Conservation (phyloP, 2,888 invertebrate genomes). For the Conus canariensis region DNA sequence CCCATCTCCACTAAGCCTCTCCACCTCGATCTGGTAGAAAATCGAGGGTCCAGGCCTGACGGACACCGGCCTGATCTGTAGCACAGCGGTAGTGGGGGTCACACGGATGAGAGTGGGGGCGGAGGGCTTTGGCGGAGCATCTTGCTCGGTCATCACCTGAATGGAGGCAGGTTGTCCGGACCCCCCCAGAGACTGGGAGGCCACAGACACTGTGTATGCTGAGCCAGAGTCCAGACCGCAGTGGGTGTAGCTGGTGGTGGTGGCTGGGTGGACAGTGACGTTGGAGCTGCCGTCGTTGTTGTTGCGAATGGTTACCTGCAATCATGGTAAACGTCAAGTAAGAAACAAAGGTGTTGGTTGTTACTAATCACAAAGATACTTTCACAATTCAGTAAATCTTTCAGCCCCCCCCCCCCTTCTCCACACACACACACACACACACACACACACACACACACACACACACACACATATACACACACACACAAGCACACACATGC, state of each 20-base stretch:
- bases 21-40: slow-evolving; percentile 88
- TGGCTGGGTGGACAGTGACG: neutral
- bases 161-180: neutral
- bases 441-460: too few species aligned
- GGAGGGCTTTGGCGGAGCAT: slow-evolving; percentile 84
- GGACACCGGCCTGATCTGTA: slow-evolving; percentile 85
- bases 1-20: slow-evolving; percentile 78
- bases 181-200: slow-evolving; percentile 20
- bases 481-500: too few species aligned
- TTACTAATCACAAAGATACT: too few species aligned
- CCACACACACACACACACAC: too few species aligned
- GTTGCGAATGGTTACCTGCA: slow-evolving; percentile 23
- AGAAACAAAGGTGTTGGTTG: too few species aligned
- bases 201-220: slow-evolving; percentile 86
- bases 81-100: slow-evolving; percentile 83
- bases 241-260: slow-evolving; percentile 32
- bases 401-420: too few species aligned
- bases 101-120: slow-evolving; percentile 84
- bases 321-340: neutral
- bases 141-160: slow-evolving; percentile 81
- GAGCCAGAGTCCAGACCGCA: slow-evolving; percentile 86
- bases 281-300: too few species aligned
- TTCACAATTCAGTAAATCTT: too few species aligned
- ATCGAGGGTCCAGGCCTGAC: slow-evolving; percentile 89
- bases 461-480: too few species aligned